Percentiles rank a stretch among this genome's conserved stretches.
Conservation (phyloP, 2,888 invertebrate genomes). For the Apotomis turbidana region DNA sequence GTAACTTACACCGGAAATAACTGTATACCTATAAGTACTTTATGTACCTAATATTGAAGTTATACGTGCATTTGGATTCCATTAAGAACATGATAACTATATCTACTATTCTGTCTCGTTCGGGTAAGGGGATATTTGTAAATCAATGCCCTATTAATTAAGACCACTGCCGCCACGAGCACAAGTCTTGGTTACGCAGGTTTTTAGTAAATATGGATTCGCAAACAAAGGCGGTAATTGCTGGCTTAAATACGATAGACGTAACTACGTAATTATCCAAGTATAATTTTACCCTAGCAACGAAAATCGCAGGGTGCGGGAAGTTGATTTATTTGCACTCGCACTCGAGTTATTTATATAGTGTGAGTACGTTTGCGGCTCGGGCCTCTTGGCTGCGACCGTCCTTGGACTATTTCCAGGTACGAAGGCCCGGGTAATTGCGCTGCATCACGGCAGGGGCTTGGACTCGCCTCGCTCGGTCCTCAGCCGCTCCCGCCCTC, state of each 20-base stretch:
- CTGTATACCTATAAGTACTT: no score
- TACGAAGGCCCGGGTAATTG: slow-evolving; percentile 65
- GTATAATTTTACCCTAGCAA: slow-evolving; percentile 11
- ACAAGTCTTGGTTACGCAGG: not conserved
- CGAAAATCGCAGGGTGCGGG: slow-evolving; percentile 13
- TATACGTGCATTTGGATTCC: no score
- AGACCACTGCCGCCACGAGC: no score
- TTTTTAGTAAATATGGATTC: not conserved
- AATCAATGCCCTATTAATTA: no score
- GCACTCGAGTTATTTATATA: slow-evolving; percentile 23
- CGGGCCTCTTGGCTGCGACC: slow-evolving; percentile 28
- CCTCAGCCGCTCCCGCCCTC: slow-evolving; percentile 10
- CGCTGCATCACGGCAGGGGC: slow-evolving; percentile 71
- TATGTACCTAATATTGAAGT: no score
- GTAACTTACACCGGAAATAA: no score
- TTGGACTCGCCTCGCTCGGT: not conserved
- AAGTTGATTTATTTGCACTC: slow-evolving; percentile 21
- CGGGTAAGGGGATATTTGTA: no score
- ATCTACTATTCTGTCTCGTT: no score
- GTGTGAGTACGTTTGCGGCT: not conserved
- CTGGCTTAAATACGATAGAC: not conserved
- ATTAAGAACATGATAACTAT: no score
- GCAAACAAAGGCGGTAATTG: not conserved
- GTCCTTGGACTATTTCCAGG: slow-evolving; percentile 78
- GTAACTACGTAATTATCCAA: slow-evolving; percentile 4